phyloP scores from a whole-genome alignment of 2,113 vertebrate species.

The Bothrops jararaca region DNA sequence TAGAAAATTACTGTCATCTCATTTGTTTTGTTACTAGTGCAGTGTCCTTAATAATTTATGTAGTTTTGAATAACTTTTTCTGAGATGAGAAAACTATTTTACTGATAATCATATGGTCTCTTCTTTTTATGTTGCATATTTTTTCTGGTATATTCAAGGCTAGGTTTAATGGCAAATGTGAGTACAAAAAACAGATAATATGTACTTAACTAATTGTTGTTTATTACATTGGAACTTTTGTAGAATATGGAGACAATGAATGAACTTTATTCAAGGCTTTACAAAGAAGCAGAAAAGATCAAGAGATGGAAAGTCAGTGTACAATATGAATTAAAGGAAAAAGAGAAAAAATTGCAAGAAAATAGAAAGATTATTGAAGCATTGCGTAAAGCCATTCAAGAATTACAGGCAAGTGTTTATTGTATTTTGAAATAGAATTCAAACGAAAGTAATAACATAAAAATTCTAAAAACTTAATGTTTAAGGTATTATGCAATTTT shows the following conservation, averaged over 20 bases:
- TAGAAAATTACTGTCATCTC: background rate
- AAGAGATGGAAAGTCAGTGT: slow-evolving; percentile 83
- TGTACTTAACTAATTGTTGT: background rate
- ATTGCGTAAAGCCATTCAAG: slow-evolving; percentile 89
- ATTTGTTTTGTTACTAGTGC: background rate
- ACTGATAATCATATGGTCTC: background rate
- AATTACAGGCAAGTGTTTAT: slow-evolving; percentile 81
- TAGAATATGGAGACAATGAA: slow-evolving; percentile 73
- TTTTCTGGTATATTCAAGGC: background rate
- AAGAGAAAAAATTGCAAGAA: slow-evolving; percentile 84
- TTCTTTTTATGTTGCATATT: background rate
- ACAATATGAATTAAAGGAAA: slow-evolving; percentile 80
- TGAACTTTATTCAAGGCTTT: slow-evolving; percentile 84
- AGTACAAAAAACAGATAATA: background rate
- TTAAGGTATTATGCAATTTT: background rate
- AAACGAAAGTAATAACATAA: background rate
- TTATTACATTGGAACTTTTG: slow-evolving; percentile 52
- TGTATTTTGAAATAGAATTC: slow-evolving; percentile 10
- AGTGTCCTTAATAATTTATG: background rate
- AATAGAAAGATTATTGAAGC: slow-evolving; percentile 85
- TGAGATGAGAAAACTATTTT: background rate
- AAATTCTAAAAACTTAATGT: background rate
- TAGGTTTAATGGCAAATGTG: background rate
- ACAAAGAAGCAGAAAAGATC: slow-evolving; percentile 91
- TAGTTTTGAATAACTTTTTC: background rate